phyloP scores from a whole-genome alignment of 2,888 invertebrate genomes.

The Gandaritis pyraliata region DNA sequence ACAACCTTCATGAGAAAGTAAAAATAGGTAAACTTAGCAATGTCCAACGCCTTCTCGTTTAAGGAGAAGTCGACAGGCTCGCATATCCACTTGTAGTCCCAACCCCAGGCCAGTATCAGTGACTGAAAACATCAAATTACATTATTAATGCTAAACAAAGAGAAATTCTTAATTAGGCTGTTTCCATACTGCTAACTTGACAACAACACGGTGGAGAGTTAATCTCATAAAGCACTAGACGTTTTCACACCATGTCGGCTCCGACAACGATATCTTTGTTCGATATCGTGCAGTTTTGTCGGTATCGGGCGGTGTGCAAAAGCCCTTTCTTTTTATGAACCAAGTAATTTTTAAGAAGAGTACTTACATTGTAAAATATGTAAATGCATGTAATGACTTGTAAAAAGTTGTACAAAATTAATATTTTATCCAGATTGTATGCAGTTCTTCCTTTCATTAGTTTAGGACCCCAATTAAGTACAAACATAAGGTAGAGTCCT shows the following conservation, averaged over 20 bases:
- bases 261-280: too few relatives aligned
- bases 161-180: too few relatives aligned
- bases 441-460: slow-evolving; percentile 88
- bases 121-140: slow-evolving; percentile 48
- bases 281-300: too few relatives aligned
- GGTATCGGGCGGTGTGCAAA: too few relatives aligned
- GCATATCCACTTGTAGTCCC: slow-evolving; percentile 71
- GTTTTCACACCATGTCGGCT: too few relatives aligned
- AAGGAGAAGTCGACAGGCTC: slow-evolving; percentile 66
- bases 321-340: too few relatives aligned
- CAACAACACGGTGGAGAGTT: too few relatives aligned
- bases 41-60: slow-evolving; percentile 43
- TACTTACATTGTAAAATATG: slow-evolving; percentile 81
- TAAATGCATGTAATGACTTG: slow-evolving; percentile 86
- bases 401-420: slow-evolving; percentile 87
- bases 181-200: too few relatives aligned
- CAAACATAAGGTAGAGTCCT: slow-evolving; percentile 87
- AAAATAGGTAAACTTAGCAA: slow-evolving; percentile 48
- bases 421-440: slow-evolving; percentile 85
- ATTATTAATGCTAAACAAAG: too few relatives aligned
- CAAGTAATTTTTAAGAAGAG: not conserved
- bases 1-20: slow-evolving; percentile 65
- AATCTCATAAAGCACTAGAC: too few relatives aligned
- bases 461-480: slow-evolving; percentile 88
- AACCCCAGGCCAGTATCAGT: slow-evolving; percentile 69